These are phyloP conservation scores for Eutolmus rufibarbis DNA, from an alignment of 2,888 invertebrate species.

Conservation along the genomic window DNA sequence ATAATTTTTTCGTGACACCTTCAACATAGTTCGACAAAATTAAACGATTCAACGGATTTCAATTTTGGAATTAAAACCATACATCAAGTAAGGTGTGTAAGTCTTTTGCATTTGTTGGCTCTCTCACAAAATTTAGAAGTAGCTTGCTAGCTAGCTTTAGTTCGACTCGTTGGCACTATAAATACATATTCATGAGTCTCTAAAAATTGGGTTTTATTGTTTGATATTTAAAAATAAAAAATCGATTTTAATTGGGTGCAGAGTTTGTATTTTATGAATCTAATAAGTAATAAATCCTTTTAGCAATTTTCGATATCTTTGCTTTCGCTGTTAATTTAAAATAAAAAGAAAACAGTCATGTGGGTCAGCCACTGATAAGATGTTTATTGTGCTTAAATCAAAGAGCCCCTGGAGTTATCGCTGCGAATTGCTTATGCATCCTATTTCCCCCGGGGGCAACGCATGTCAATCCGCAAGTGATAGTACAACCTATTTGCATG, in stretches of 20 bases:
- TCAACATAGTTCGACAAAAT: not conserved
- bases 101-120: not conserved
- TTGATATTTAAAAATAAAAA: not conserved
- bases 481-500: not conserved
- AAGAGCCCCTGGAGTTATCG: not conserved
- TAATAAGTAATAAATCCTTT: not conserved
- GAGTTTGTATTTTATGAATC: not conserved
- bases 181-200: not conserved
- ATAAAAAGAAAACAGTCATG: not conserved
- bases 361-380: constrained; percentile 7
- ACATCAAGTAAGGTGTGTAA: not conserved
- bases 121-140: not conserved
- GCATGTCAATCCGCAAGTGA: not conserved
- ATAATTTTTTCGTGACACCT: not conserved
- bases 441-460: not conserved
- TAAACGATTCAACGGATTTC: not conserved
- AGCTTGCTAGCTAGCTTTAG: not conserved
- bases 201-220: not conserved
- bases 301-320: not conserved
- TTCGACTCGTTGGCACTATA: not conserved
- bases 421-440: not conserved
- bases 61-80: not conserved
- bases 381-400: not conserved
- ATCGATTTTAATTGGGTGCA: not conserved
- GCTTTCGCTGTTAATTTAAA: not conserved